These are phyloP conservation scores for Sebastes trivittatus DNA, from an alignment of 2,797 vertebrate genomes.

Conservation along the genomic window DNA sequence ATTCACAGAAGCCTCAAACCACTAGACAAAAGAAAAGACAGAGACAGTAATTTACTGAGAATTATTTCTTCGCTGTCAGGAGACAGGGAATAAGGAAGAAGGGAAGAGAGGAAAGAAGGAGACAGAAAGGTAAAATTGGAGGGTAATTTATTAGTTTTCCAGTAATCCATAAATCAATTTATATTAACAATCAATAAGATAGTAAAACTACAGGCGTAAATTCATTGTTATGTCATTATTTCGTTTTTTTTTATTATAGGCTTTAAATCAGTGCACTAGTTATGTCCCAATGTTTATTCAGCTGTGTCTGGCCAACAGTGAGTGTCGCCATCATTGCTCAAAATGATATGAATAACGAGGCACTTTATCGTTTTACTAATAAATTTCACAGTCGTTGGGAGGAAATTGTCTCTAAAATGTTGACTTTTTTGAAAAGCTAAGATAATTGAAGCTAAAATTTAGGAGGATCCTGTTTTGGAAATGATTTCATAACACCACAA, in stretches of 20 bases:
- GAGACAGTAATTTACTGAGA: slow-evolving; percentile 60
- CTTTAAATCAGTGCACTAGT: not conserved
- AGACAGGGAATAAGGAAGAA: not conserved
- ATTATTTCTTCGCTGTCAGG: slow-evolving; percentile 34
- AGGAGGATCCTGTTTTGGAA: not conserved
- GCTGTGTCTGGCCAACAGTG: not conserved
- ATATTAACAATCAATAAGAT: not conserved
- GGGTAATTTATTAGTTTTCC: slow-evolving; percentile 1
- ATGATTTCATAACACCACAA: not conserved
- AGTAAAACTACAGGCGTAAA: not conserved
- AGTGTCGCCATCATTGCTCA: not conserved
- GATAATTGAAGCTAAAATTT: not conserved
- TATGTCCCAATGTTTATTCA: not conserved
- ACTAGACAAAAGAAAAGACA: slow-evolving; percentile 50
- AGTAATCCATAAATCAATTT: not conserved
- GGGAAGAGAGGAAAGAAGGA: not conserved
- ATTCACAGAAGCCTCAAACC: slow-evolving; percentile 63
- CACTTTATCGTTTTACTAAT: not conserved
- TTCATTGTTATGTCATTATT: not conserved
- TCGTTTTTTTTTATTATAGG: not conserved
- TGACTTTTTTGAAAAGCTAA: not conserved
- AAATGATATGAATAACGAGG: not conserved
- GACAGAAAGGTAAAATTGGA: not conserved
- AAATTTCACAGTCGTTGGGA: not conserved
- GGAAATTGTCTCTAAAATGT: not conserved